Base-by-base conservation (phyloP, 1,140 invertebrate species). In the Conopomorpha cramerella region DNA sequence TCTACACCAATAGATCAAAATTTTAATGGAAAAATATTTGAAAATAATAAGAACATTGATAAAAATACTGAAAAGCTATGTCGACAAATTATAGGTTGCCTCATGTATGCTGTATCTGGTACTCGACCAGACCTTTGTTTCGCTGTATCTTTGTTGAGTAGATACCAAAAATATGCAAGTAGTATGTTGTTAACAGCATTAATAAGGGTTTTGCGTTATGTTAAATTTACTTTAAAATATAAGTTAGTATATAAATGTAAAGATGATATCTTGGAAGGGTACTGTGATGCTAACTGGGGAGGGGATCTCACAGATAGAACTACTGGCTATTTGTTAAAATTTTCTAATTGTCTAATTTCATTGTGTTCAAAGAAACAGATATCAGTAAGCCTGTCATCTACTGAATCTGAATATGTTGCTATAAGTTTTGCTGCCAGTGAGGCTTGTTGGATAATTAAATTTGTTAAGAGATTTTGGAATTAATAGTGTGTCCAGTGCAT, bases 71-170 rank as follows among this genome's bases (percentile, higher is more conserved):
- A 30, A 13, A 30, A 6, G 4, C 6, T 10, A 18, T 34, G 18
- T 32, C 6, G 16, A 17, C 4, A 32, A 32, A 32, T 32, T 3
- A 53, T 61, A n/a, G 57, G 62, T 16, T 48, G 54, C 26, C 14
- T 62, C 14, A 47, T 60, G 46, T 58, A 64, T 38, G 45, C 40
- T 12, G 39, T 41, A 17, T 11, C 39, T 8, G 40, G 34, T 29
- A 51, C 59, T 1, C 48, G 56, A 34, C 56, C 56, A 14, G 58
- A 61, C 31, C 14, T 60, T 6, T 41, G 46, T 48, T 23, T 33
- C 32, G 38, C 42, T 8, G 34, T 59, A 0, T 39, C 38, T 34
- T 36, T 38, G 12, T 43, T 51, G 2, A 56, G 52, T 25, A 28
- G 41, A 14, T 51, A 43, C 46, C 49, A 62, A 43, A 33, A 38